These are phyloP conservation scores for Drosophila kambysellisi DNA, from an alignment of 2,888 invertebrate species.

Conservation along the genomic window DNA sequence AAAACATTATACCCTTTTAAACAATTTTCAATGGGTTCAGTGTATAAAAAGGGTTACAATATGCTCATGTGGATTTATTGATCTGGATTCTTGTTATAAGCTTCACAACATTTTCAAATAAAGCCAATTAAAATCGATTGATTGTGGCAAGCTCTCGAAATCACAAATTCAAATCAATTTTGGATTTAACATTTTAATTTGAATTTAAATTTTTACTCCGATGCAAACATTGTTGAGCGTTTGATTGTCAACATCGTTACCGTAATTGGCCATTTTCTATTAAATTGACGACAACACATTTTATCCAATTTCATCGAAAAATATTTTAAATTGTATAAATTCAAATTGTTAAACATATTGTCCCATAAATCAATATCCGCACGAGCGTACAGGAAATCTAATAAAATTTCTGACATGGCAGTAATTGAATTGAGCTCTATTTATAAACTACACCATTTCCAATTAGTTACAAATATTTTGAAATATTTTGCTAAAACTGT, in stretches of 20 bases:
- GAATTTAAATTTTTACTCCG: neutral
- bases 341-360: slow-evolving; percentile 3
- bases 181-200: neutral
- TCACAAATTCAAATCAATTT: neutral
- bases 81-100: slow-evolving; percentile 27
- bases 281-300: slow-evolving; percentile 13
- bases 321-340: slow-evolving; percentile 12
- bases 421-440: slow-evolving; percentile 8
- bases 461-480: slow-evolving; percentile 11
- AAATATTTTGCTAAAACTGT: neutral
- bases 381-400: neutral
- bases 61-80: slow-evolving; percentile 44
- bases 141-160: neutral
- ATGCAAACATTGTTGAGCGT: neutral
- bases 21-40: neutral
- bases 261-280: neutral
- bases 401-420: slow-evolving; percentile 5
- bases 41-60: slow-evolving; percentile 16
- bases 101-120: slow-evolving; percentile 16
- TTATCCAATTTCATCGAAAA: neutral
- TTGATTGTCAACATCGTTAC: neutral
- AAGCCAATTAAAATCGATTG: slow-evolving; percentile 18
- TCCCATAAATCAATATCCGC: slow-evolving; percentile 12
- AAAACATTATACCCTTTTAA: neutral
- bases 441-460: neutral